Evolutionary conservation across 2,888 invertebrate species (phyloP), one percentile per base, ranked within the genome.

Genomic region (Sthenelais limicola): DNA sequence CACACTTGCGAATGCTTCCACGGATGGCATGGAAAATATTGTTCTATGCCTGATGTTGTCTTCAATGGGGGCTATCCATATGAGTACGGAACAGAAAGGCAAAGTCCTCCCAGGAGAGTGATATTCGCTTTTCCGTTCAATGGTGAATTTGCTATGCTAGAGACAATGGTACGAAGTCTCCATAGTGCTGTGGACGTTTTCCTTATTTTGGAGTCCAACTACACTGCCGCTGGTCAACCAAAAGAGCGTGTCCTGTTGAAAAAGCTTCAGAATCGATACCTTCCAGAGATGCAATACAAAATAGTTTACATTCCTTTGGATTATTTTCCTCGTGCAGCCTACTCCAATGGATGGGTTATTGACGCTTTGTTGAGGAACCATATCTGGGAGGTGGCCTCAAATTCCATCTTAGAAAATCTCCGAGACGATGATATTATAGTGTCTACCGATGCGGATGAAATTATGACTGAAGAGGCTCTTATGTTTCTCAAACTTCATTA

Each of bases 401-500:
- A 12, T 1, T 21, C 18, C n/a, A 15, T 62, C 7, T 49, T 75
- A 2, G 26, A 71, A 26, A 67, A 56, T 32, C 70, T 80, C 7
- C 68, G 79, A 3, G 70, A 71, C 4, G 83, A 82, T 48, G 84
- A 84, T 70, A 73, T 85, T 1, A 86, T 92, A 70, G 89, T 90
- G 52, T 75, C 80, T 24, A 90, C 90, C 67, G 89, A 91, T 77
- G 86, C 89, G 26, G 90, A 91, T 81, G 91, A 91, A 78, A 90
- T 92, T 74, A 90, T 91, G n/a, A 91, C 91, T 74, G 88, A 89
- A 38, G 88, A 90, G 73, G 91, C 92, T 21, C 82, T 93, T 24
- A 89, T 91, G 82, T 92, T 91, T 87, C 88, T 93, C 47, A 92
- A 92, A 85, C 89, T 91, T 72, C 92, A 92, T 84, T 90, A 92